Evolutionary conservation across 2,113 vertebrate species (phyloP), one percentile per base, ranked within the genome.

Genomic region (Hassar affinis): DNA sequence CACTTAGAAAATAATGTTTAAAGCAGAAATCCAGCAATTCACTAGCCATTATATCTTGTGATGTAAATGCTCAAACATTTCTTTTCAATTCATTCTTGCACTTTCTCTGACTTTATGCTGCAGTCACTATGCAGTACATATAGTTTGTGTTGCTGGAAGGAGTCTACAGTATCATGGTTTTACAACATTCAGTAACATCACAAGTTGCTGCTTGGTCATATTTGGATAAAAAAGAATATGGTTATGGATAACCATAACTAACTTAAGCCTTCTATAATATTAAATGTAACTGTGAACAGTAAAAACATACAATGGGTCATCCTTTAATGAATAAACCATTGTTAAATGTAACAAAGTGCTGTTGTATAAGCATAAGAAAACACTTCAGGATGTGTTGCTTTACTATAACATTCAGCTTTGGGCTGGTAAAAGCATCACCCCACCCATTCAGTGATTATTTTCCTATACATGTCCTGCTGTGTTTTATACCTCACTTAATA

Each of bases 391-490:
- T 25, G 12, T 69, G 0, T 8, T 69, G 10, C 42, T 25, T 9
- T 10, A 11, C 0, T 20, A 35, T 7, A n/a, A 71, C 10, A 71
- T 10, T 47, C 10, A 71, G 6, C 25, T 30, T 17, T 30, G 20
- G 22, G 15, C 15, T 30, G 6, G 7, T 52, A 30, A 30, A 15
- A n/a, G 6, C 15, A 30, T 49, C 42, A 49, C 12, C 27, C 45
- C n/a, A 75, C 12, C 25, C 12, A 74, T 30, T 9, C 47, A 51
- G n/a, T 18, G 14, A 51, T 33, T 75, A 75, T 54, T 33, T 52
- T 75, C 18, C 72, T 33, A 30, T 27, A 74, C 47, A 75, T 52
- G 72, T 30, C n/a, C 71, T 74, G 49, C 30, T 49, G 68, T 71
- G 35, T 27, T 51, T 51, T 75, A 45, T n/a, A 1, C 71, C 25